Evolutionary conservation across 2,113 vertebrate species (phyloP).

Genomic region (Rhabdomys dilectus): DNA sequence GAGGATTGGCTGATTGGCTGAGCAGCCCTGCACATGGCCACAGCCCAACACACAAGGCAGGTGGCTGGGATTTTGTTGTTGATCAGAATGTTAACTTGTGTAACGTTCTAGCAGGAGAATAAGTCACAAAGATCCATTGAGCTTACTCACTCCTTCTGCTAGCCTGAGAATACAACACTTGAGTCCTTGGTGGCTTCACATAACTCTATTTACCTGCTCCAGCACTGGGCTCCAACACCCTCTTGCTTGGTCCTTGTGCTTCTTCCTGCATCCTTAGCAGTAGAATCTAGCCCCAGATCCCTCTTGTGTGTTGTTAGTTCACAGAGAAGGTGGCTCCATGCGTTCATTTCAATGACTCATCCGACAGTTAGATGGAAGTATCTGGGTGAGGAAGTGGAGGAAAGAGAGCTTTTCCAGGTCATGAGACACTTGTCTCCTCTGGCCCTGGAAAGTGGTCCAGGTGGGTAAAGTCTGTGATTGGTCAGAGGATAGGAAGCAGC

Average conservation of each 20-base stretch:
- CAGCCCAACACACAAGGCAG: background rate
- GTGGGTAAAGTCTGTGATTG: background rate
- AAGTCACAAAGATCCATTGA: background rate
- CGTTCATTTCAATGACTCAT: background rate
- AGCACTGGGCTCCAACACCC: background rate
- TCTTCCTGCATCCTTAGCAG: background rate
- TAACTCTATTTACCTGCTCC: too few relatives aligned
- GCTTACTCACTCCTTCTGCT: background rate
- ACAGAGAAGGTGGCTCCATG: background rate
- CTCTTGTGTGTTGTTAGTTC: background rate
- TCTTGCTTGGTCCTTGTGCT: too few relatives aligned
- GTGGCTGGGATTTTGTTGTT: background rate
- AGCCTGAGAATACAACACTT: background rate
- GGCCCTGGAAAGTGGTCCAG: background rate
- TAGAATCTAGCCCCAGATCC: background rate
- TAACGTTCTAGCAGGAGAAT: background rate
- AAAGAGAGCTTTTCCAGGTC: background rate
- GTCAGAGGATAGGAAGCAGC: background rate
- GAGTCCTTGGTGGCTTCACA: background rate
- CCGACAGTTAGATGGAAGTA: background rate
- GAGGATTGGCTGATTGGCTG: background rate
- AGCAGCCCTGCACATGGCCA: rapidly evolving
- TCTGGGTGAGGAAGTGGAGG: background rate
- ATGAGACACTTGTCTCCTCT: background rate
- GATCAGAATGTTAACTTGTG: background rate